Evolutionary conservation across 2,797 vertebrate genomes (phyloP).

Genomic region (Channallabes apus): DNA sequence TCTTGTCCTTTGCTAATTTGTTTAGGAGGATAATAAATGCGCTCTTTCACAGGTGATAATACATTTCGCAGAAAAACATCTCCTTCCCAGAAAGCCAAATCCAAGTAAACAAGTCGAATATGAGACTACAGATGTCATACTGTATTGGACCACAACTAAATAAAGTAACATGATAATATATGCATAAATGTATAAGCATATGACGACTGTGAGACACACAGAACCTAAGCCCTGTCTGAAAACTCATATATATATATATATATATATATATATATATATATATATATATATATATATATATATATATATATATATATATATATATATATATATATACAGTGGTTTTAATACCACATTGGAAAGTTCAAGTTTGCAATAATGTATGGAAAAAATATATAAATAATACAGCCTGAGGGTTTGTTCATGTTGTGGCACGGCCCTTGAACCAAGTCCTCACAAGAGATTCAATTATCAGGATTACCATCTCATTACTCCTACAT

Average conservation of each 20-base stretch:
- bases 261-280: no score
- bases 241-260: no score
- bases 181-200: no score
- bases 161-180: neutral
- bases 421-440: neutral
- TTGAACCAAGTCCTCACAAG: conserved; percentile 23
- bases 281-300: no score
- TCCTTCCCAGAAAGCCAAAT: neutral
- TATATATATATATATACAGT: no score
- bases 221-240: neutral
- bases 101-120: neutral
- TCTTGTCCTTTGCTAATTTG: neutral
- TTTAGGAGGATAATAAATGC: neutral
- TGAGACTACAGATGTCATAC: neutral
- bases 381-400: neutral
- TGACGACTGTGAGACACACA: neutral
- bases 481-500: conserved; percentile 2
- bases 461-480: conserved; percentile 34
- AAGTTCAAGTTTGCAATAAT: no score
- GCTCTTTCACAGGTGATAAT: neutral
- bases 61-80: neutral
- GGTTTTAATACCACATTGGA: neutral
- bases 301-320: no score
- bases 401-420: neutral
- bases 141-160: neutral